Conservation (phyloP, 2,113 vertebrate species). For the Entelurus aequoreus region DNA sequence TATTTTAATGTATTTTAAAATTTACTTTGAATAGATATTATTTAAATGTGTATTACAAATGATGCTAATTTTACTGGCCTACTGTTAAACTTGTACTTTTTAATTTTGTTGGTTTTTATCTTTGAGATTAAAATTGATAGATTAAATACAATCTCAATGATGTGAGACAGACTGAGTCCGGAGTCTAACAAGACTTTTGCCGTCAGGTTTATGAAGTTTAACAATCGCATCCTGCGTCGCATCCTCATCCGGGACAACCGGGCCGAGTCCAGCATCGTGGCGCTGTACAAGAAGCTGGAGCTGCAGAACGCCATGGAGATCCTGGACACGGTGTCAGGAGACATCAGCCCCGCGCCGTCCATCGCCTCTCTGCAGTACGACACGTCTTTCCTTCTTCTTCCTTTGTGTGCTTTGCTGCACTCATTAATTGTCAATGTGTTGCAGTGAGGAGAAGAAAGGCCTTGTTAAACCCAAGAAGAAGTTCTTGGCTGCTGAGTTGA, state of each 20-base stretch:
- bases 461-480: slow-evolving; percentile 74
- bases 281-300: slow-evolving; percentile 92
- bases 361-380: slow-evolving; percentile 74
- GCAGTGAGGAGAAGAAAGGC: slow-evolving; percentile 68
- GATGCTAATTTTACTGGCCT: no score
- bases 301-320: slow-evolving; percentile 90
- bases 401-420: background rate
- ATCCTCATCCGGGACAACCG: slow-evolving; percentile 81
- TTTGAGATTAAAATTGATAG: no score
- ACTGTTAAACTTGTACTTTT: no score
- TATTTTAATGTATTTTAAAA: no score
- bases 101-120: no score
- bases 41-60: no score
- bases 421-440: background rate
- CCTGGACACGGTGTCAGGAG: slow-evolving; percentile 75
- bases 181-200: background rate
- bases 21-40: no score
- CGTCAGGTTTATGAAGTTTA: slow-evolving; percentile 89
- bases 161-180: no score
- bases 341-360: slow-evolving; percentile 69
- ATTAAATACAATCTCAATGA: no score
- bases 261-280: slow-evolving; percentile 87
- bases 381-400: background rate
- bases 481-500: slow-evolving; percentile 79
- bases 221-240: slow-evolving; percentile 82